Percentiles rank a stretch among this genome's conserved stretches.
phyloP scores from a whole-genome alignment of 1,140 invertebrate genomes.

The Homarus americanus region DNA sequence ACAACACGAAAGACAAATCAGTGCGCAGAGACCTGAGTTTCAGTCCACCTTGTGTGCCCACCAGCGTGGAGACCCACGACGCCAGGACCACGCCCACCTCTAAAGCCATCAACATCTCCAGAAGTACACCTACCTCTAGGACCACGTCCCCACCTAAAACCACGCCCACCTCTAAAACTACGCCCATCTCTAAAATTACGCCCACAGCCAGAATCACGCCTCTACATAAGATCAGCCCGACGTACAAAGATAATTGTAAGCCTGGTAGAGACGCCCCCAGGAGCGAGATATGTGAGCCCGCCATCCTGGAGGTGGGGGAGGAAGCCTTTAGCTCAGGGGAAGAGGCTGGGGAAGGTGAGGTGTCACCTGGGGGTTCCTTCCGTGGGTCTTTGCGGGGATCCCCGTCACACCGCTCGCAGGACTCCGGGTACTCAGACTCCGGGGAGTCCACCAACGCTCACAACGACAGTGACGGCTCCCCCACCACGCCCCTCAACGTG shows the following conservation, averaged over 20 bases:
- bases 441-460: slow-evolving; percentile 68
- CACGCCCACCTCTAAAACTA: neutral
- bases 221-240: slow-evolving; percentile 27
- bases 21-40: slow-evolving; percentile 15
- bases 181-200: slow-evolving; percentile 8
- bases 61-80: slow-evolving; percentile 37
- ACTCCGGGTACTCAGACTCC: slow-evolving; percentile 73
- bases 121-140: slow-evolving; percentile 6
- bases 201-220: neutral
- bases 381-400: slow-evolving; percentile 56
- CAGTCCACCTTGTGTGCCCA: slow-evolving; percentile 38
- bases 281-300: slow-evolving; percentile 9
- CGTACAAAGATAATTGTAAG: slow-evolving; percentile 17
- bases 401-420: slow-evolving; percentile 67
- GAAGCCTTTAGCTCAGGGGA: slow-evolving; percentile 42
- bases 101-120: slow-evolving; percentile 7
- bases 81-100: slow-evolving; percentile 47
- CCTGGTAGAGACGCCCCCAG: neutral
- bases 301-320: slow-evolving; percentile 50
- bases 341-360: slow-evolving; percentile 40
- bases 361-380: slow-evolving; percentile 54
- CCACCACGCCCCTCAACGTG: slow-evolving; percentile 55
- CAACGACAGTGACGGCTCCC: slow-evolving; percentile 62
- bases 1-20: neutral
- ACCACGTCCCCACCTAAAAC: slow-evolving; percentile 7